Evolutionary conservation across 1,140 invertebrate genomes (phyloP).

Genomic region (Ridgeia piscesae): DNA sequence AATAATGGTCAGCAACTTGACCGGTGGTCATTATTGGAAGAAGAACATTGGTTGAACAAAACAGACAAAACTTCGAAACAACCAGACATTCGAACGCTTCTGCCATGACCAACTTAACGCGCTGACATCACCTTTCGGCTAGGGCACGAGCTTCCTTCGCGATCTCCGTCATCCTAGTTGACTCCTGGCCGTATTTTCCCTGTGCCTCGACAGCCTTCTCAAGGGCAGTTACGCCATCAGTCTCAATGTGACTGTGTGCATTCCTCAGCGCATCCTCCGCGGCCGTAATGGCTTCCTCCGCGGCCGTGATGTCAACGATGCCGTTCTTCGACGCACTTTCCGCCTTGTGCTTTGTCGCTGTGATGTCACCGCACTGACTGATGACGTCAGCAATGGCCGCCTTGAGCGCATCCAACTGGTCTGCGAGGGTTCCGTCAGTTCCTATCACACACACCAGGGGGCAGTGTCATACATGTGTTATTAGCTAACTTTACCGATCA

Average conservation of each 20-base stretch:
- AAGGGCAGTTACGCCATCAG: slow-evolving; percentile 77
- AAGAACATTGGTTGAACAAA: too few species aligned
- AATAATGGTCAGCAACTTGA: too few species aligned
- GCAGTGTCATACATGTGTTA: too few species aligned
- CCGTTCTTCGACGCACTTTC: slow-evolving; percentile 34
- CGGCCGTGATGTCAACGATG: slow-evolving; percentile 67
- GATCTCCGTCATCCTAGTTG: slow-evolving; percentile 85
- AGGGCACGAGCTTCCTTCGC: slow-evolving; percentile 80
- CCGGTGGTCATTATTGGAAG: too few species aligned
- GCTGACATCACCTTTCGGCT: slow-evolving; percentile 68
- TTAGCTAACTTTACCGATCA: too few species aligned
- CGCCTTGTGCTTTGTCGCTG: slow-evolving; percentile 37
- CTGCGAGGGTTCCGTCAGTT: not conserved
- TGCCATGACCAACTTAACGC: too few species aligned
- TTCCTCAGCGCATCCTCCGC: slow-evolving; percentile 70
- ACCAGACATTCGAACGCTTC: too few species aligned
- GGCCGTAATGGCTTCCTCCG: slow-evolving; percentile 73
- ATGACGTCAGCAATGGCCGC: slow-evolving; percentile 42
- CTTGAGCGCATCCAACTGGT: slow-evolving; percentile 30
- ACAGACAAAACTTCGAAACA: too few species aligned
- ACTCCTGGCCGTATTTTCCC: slow-evolving; percentile 84
- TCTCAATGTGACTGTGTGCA: slow-evolving; percentile 70
- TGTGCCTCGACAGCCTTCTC: slow-evolving; percentile 79
- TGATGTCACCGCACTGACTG: slow-evolving; percentile 40
- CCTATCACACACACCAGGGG: not conserved